Conservation (phyloP, 2,797 vertebrate species). For the Lutjanus argentimaculatus region DNA sequence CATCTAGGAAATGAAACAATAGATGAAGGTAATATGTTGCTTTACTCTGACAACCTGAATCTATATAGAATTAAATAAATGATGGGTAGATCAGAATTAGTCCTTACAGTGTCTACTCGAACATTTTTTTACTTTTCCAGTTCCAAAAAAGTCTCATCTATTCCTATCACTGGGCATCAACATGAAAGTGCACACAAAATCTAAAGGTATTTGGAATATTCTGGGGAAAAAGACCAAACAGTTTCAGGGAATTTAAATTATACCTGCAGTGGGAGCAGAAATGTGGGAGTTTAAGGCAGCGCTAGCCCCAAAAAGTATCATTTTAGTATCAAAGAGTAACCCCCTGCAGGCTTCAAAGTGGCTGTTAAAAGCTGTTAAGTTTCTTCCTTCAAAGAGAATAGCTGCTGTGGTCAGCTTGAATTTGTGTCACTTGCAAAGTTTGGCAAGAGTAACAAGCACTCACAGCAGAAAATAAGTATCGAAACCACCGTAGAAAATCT, state of each 20-base stretch:
- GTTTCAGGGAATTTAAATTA: background rate
- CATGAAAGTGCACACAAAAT: background rate
- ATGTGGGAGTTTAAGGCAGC: background rate
- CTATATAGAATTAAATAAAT: background rate
- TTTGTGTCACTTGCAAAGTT: constrained; percentile 3
- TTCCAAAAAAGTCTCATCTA: background rate
- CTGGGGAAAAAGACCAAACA: background rate
- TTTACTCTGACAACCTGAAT: background rate
- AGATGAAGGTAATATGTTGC: background rate
- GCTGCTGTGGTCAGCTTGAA: constrained; percentile 18
- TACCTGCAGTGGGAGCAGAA: background rate
- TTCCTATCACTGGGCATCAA: background rate
- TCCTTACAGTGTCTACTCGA: background rate
- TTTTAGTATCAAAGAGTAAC: constrained; percentile 21
- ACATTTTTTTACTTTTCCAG: background rate
- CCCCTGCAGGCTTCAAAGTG: constrained; percentile 15
- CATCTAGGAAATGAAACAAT: constrained; percentile 12
- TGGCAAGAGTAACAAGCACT: background rate
- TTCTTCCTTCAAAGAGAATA: constrained; percentile 22
- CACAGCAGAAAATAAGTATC: background rate
- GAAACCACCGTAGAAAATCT: background rate
- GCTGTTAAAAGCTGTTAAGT: background rate
- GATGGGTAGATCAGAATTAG: background rate
- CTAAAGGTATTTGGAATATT: background rate
- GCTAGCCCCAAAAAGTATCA: background rate